These are phyloP conservation scores for Orius insidiosus DNA, from an alignment of 1,140 invertebrate species.

Conservation along the genomic window DNA sequence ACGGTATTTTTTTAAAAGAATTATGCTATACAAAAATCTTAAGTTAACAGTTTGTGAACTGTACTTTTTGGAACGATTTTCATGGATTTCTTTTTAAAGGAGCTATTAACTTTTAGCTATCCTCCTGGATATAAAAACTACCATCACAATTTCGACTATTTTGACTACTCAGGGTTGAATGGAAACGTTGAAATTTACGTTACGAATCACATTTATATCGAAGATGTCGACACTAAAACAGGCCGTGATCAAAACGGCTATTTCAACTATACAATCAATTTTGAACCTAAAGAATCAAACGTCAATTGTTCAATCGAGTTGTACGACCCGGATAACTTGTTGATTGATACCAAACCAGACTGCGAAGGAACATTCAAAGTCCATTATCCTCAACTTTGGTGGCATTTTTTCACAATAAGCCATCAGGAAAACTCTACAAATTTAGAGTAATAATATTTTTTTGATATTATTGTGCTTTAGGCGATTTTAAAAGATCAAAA, in stretches of 20 bases:
- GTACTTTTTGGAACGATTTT: too few species aligned
- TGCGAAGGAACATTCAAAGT: conserved; percentile 1
- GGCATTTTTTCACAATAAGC: conserved; percentile 6
- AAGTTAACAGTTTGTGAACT: background rate
- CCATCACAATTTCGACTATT: conserved; percentile 44
- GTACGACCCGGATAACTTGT: background rate
- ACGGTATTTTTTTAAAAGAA: too few species aligned
- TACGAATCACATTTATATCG: conserved; percentile 30
- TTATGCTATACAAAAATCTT: too few species aligned
- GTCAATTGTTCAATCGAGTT: background rate
- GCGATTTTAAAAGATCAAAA: background rate
- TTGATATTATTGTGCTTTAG: background rate
- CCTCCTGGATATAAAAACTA: conserved; percentile 33
- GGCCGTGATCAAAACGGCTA: background rate
- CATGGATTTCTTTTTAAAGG: too few species aligned
- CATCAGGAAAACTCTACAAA: background rate
- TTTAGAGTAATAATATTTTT: background rate
- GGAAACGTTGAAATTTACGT: conserved; percentile 37
- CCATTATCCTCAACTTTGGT: conserved; percentile 12
- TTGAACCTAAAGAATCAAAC: background rate
- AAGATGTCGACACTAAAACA: conserved; percentile 27
- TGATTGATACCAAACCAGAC: background rate
- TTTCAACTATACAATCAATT: background rate
- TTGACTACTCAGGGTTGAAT: conserved; percentile 51
- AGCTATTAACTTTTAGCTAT: conserved; percentile 27